These are phyloP conservation scores for Acyrthosiphon pisum DNA, from an alignment of 1,140 invertebrate species.

Conservation along the genomic window DNA sequence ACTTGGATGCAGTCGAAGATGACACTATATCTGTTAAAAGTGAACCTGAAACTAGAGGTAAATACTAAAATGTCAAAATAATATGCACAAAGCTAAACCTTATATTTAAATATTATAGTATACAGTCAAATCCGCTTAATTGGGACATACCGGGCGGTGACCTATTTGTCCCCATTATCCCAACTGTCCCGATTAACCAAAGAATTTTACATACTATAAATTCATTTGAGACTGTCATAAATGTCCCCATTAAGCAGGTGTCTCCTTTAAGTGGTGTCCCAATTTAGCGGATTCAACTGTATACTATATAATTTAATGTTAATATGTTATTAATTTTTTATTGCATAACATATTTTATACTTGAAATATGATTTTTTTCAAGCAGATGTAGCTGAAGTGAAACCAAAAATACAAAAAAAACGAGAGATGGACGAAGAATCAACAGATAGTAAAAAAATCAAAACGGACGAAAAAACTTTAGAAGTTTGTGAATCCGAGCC, in stretches of 20 bases:
- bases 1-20: slow-evolving; percentile 80
- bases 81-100: neutral
- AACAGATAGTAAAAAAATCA: slow-evolving; percentile 65
- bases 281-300: too few relatives aligned
- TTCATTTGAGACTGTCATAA: too few relatives aligned
- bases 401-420: slow-evolving; percentile 62
- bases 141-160: too few relatives aligned
- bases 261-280: too few relatives aligned
- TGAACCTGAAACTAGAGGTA: slow-evolving; percentile 79
- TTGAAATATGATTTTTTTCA: neutral
- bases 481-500: neutral
- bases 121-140: too few relatives aligned
- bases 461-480: slow-evolving; percentile 63
- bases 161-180: too few relatives aligned
- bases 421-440: slow-evolving; percentile 66
- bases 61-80: slow-evolving; percentile 58
- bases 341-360: neutral
- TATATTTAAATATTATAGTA: neutral
- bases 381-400: slow-evolving; percentile 23
- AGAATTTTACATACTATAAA: too few relatives aligned
- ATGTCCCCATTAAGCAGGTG: too few relatives aligned
- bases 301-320: neutral
- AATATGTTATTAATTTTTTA: neutral
- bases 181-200: too few relatives aligned
- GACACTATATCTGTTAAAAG: slow-evolving; percentile 81